Percentiles rank a stretch among this genome's conserved stretches.
These are phyloP conservation scores for Proisotoma minuta DNA, from an alignment of 2,888 invertebrate genomes.

Conservation along the genomic window DNA sequence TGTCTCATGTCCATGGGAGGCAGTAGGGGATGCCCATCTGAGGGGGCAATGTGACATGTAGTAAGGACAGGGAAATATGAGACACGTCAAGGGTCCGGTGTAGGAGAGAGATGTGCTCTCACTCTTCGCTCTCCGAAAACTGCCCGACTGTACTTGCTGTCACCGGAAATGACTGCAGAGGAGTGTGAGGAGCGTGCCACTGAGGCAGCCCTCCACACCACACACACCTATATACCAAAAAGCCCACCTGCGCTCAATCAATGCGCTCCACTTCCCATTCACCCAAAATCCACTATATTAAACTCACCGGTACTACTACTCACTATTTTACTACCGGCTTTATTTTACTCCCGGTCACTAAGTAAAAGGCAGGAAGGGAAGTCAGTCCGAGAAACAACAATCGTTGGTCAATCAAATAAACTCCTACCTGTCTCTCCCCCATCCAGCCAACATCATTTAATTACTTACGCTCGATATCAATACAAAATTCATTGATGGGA, in stretches of 20 bases:
- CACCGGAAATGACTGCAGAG: constrained; percentile 48
- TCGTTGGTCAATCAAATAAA: neutral
- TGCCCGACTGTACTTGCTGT: constrained; percentile 36
- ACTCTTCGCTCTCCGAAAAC: constrained; percentile 42
- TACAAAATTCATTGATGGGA: constrained; percentile 2
- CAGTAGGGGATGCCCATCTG: no score
- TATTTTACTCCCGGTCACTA: no score
- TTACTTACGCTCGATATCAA: neutral
- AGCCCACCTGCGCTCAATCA: constrained; percentile 47
- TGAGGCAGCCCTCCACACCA: constrained; percentile 27
- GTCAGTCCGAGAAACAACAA: no score
- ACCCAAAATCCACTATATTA: neutral
- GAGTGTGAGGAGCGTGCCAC: constrained; percentile 28
- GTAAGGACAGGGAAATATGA: neutral
- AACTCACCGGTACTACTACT: constrained; percentile 14
- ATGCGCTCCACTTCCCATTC: constrained; percentile 39
- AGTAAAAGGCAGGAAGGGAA: no score
- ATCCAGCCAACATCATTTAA: neutral
- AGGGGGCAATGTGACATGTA: no score
- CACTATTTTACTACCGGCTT: constrained; percentile 8
- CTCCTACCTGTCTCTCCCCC: neutral
- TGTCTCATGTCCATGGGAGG: no score
- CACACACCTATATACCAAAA: constrained; percentile 6
- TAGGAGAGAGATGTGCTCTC: constrained; percentile 41
- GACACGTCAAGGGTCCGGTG: no score